Evolutionary conservation across 2,113 vertebrate species (phyloP).

Genomic region (Xiphophorus maculatus): DNA sequence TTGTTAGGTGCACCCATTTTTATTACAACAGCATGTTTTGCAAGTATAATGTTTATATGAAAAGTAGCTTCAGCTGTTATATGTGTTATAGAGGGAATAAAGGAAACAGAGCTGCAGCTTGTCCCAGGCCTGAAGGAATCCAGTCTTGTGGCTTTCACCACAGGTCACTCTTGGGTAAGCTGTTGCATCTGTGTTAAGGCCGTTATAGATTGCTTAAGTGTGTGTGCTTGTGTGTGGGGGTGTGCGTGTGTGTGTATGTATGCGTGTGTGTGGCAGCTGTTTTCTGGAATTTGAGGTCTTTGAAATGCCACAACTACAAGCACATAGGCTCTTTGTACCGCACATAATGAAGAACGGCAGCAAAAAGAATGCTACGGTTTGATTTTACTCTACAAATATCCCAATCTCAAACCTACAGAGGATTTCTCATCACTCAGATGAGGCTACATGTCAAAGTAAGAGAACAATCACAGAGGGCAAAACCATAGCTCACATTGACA

Average conservation of each 20-base stretch:
- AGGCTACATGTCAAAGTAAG: not conserved
- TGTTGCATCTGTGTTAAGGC: constrained; percentile 34
- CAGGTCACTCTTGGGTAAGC: constrained; percentile 26
- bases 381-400: constrained; percentile 25
- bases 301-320: constrained; percentile 44
- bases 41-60: not conserved
- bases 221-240: not conserved
- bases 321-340: constrained; percentile 62
- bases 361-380: constrained; percentile 36
- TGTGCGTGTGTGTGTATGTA: not conserved
- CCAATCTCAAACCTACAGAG: constrained; percentile 30
- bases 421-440: constrained; percentile 9
- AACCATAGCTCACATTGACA: constrained; percentile 6
- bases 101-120: not conserved
- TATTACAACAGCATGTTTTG: not conserved
- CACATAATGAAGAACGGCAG: constrained; percentile 22
- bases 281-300: constrained; percentile 58
- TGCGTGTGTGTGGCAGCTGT: constrained; percentile 50
- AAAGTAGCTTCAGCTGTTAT: constrained; percentile 7
- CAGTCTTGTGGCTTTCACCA: constrained; percentile 11
- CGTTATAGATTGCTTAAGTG: constrained; percentile 27
- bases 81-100: not conserved
- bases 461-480: not conserved
- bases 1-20: not conserved
- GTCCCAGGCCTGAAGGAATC: constrained; percentile 8